Evolutionary conservation across 2,797 vertebrate species (phyloP), one percentile per base, ranked within the genome.

Genomic region (Geotrypetes seraphini): DNA sequence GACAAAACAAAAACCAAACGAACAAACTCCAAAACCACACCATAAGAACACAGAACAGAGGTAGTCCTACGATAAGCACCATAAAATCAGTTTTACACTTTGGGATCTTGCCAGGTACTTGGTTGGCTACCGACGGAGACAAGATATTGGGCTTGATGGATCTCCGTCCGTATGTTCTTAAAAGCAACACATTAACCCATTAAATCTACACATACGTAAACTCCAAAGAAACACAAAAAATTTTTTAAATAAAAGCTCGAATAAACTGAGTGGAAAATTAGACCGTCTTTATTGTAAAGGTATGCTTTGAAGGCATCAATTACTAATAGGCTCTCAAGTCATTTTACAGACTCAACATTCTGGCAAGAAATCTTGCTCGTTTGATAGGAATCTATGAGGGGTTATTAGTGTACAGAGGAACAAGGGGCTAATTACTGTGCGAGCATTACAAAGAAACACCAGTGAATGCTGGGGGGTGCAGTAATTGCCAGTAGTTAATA

Each of bases 361-460:
- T 57, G 47, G 49, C 50, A 57, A 28, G 17, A 36, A 16, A 55
- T 33, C 31, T 23, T 37, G 39, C 19, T 22, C 33, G 31, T 27
- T 25, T 34, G 34, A 34, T 25, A 36, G 16, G 33, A 28, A 21
- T 44, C 31, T 36, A 20, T 36, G 28, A 31, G 12, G 25, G 19
- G 42, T 42, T 20, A 22, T 38, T 39, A 30, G 24, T 2, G 10
- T 13, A 22, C 17, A 24, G 37, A 33, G 43, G 29, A 44, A 27
- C 15, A 43, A 36, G 30, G 60, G 53, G 49, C 18, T 25, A 50
- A 60, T 56, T 49, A 29, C 50, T 36, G 34, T 38, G 42, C 51
- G 54, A 47, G n/a, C n/a, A n/a, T n/a, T n/a, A n/a, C n/a, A n/a
- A n/a, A n/a, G n/a, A n/a, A 39, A 9, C 15, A 28, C 30, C 35